Percentiles rank a stretch among this genome's conserved stretches.
Conservation (phyloP, 2,797 vertebrate species). For the Tangara arthus region DNA sequence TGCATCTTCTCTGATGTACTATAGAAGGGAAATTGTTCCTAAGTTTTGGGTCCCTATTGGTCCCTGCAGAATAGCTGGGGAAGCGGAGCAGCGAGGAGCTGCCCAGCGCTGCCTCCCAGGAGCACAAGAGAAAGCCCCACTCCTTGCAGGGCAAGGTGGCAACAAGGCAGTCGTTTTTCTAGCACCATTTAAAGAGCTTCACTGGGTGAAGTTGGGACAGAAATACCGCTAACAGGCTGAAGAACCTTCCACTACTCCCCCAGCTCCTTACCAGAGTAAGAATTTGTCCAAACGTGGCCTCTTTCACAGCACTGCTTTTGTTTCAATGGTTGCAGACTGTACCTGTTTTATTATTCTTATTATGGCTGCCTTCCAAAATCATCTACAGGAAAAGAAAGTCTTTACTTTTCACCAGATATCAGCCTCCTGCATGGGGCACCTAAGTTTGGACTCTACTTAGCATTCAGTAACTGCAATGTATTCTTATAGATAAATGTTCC, state of each 20-base stretch:
- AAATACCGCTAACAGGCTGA: not conserved
- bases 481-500: constrained; percentile 44
- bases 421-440: not conserved
- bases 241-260: not conserved
- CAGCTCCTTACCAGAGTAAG: not conserved
- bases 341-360: not conserved
- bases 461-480: not conserved
- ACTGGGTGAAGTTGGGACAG: not conserved
- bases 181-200: not conserved
- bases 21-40: not conserved
- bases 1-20: not conserved
- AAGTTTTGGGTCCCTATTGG: not conserved
- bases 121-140: not conserved
- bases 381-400: not conserved
- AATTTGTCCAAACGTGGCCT: not conserved
- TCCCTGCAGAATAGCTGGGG: not conserved
- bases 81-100: fast-evolving
- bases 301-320: not conserved
- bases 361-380: not conserved
- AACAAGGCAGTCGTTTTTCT: not conserved
- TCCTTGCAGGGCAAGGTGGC: not conserved
- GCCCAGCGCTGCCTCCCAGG: not conserved
- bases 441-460: constrained; percentile 18
- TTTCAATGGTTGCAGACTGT: not conserved
- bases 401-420: not conserved